Conservation (phyloP, 2,113 vertebrate species). For the Nanger granti region DNA sequence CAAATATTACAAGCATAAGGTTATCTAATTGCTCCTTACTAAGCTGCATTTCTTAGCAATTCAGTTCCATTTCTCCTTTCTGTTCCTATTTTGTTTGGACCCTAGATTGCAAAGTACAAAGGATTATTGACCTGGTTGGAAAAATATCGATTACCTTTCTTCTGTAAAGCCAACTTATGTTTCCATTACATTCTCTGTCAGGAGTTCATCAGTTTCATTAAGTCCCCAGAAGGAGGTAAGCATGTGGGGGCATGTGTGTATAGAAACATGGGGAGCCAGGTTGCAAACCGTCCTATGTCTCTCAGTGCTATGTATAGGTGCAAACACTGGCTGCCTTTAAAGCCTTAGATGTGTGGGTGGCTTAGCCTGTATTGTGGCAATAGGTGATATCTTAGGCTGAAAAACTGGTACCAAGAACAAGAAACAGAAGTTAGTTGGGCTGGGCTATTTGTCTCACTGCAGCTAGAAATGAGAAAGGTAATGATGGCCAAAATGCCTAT, state of each 20-base stretch:
- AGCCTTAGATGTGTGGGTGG: background rate
- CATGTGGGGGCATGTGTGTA: background rate
- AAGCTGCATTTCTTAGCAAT: background rate
- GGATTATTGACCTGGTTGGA: slow-evolving; percentile 77
- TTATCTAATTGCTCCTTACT: background rate
- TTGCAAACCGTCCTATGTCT: background rate
- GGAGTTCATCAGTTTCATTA: slow-evolving; percentile 74
- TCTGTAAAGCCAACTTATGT: slow-evolving; percentile 81
- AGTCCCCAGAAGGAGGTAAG: slow-evolving; percentile 79
- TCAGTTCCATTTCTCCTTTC: slow-evolving; percentile 4
- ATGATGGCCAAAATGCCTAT: background rate
- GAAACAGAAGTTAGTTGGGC: background rate
- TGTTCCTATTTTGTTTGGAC: slow-evolving; percentile 39
- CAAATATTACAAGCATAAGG: background rate
- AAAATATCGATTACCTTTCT: slow-evolving; percentile 78
- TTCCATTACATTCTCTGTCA: slow-evolving; percentile 79
- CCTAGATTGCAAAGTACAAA: slow-evolving; percentile 67
- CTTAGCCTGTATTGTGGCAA: background rate
- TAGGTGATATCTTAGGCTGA: background rate
- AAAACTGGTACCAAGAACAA: background rate
- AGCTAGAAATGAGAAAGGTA: background rate
- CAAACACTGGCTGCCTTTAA: background rate
- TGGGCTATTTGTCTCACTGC: background rate
- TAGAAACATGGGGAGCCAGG: background rate
- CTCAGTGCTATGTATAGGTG: background rate